Evolutionary conservation across 2,888 invertebrate species (phyloP).

Genomic region (Brachyopa scutellaris): DNA sequence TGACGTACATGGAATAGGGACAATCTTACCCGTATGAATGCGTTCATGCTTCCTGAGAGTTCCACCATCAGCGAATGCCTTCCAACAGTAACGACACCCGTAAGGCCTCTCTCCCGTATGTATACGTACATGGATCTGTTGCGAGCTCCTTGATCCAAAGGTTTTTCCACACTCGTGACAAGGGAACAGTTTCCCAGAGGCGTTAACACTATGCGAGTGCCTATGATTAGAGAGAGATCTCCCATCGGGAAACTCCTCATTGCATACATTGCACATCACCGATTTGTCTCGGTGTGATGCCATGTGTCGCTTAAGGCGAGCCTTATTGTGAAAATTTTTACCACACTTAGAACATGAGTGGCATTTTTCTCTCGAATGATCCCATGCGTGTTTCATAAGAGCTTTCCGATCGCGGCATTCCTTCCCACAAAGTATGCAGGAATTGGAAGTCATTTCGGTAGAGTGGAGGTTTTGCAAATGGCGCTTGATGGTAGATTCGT

Average conservation of each 20-base stretch:
- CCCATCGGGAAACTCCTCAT: constrained; percentile 88
- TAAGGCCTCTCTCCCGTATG: constrained; percentile 93
- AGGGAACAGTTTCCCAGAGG: constrained; percentile 87
- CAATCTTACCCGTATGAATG: constrained; percentile 87
- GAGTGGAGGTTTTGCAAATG: constrained; percentile 85
- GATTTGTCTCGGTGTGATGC: constrained; percentile 88
- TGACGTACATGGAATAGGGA: not conserved
- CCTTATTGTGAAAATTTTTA: constrained; percentile 88
- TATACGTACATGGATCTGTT: constrained; percentile 93
- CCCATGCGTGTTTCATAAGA: constrained; percentile 87
- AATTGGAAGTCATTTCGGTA: constrained; percentile 85
- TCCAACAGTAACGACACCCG: constrained; percentile 93
- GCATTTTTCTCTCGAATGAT: constrained; percentile 86
- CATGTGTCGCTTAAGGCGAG: constrained; percentile 86
- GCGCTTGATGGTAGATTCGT: constrained; percentile 85
- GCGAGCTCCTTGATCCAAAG: constrained; percentile 92
- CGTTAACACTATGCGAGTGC: constrained; percentile 84
- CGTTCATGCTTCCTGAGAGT: constrained; percentile 92
- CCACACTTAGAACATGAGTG: constrained; percentile 87
- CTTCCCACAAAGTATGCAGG: constrained; percentile 86
- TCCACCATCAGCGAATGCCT: constrained; percentile 94
- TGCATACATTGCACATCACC: constrained; percentile 87
- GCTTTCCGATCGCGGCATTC: constrained; percentile 87
- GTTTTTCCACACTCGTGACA: constrained; percentile 93
- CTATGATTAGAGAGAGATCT: constrained; percentile 87